Base-by-base conservation (phyloP, 2,113 vertebrate genomes). In the Catharus fuscescens region DNA sequence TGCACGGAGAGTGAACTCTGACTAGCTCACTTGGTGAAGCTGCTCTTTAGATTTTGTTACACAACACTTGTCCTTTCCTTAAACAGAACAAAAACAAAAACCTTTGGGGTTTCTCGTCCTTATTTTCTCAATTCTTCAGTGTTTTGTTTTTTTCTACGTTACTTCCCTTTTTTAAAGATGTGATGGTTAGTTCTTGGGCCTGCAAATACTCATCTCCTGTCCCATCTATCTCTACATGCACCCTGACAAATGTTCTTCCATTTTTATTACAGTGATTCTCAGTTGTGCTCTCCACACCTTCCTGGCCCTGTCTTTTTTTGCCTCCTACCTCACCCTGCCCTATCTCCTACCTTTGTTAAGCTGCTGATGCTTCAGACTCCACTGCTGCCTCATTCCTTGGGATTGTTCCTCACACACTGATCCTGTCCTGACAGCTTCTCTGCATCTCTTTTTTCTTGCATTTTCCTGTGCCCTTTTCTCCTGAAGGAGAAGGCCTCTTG, bases 31-130 rank as follows among this genome's bases (percentile, higher is more conserved):
- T 90, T 62, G 2, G 25, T 59, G 59, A 59, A 73, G 60, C 24
- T 42, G 31, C 66, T 19, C 1, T 50, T 84, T 40, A 20, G 14
- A 15, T 66, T 70, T 65, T 73, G 29, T 87, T 91, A 42, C 52
- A 52, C 67, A 92, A 44, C 21, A 12, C n/a, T 84, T 91, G 84
- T 74, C 60, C 52, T 74, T 87, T 42, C 29, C 56, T 74, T 61
- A 70, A 86, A 57, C 45, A 83, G 64, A 91, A 53, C 26, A 74
- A 92, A 80, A 9, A 32, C 32, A 42, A 53, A 61, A 59, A 6
- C 34, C 18, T 65, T 88, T 83, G n/a, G 50, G 14, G 10, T 83
- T 92, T 90, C 40, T 92, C 45, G 50, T 54, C 72, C 31, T 70
- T 83, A 50, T 28, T 69, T 77, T 80, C 45, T 80, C 38, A 66